phyloP scores from a whole-genome alignment of 92 coral and sea anemone genomes.

The Parazoanthus swiftii region DNA sequence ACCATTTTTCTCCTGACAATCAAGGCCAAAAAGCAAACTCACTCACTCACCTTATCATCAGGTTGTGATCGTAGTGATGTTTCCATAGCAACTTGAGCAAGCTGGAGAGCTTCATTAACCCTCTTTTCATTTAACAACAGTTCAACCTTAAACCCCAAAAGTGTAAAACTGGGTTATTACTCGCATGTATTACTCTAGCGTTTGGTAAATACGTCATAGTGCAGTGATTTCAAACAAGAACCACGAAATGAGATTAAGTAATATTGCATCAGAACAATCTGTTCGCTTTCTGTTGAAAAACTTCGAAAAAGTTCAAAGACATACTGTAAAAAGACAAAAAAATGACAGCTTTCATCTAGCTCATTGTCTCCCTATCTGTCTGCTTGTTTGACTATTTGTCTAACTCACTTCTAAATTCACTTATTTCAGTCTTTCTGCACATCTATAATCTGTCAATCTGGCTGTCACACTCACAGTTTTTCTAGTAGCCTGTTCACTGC shows the following conservation, averaged over 20 bases:
- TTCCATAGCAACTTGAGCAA: constrained; percentile 98
- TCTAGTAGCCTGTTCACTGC: background rate
- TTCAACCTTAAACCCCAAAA: constrained; percentile 64
- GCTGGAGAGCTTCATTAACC: constrained; percentile 89
- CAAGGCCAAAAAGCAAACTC: background rate
- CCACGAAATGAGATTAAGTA: background rate
- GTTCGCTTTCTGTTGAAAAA: background rate
- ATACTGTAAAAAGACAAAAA: background rate
- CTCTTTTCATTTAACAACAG: constrained; percentile 82
- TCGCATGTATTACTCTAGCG: too few relatives aligned
- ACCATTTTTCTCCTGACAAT: too few relatives aligned
- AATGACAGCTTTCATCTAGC: background rate
- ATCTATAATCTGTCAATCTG: background rate
- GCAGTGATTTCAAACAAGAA: background rate
- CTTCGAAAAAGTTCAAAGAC: background rate
- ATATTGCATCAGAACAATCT: background rate
- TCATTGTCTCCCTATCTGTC: background rate
- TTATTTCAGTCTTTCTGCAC: too few relatives aligned
- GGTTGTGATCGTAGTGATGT: constrained; percentile 67
- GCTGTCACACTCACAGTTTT: too few relatives aligned
- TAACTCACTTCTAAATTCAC: too few relatives aligned
- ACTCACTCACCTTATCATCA: constrained; percentile 66
- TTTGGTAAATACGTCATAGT: background rate
- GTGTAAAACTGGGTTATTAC: background rate
- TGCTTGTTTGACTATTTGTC: background rate